phyloP scores from a whole-genome alignment of 2,113 vertebrate genomes.

The Amphilophus citrinellus region DNA sequence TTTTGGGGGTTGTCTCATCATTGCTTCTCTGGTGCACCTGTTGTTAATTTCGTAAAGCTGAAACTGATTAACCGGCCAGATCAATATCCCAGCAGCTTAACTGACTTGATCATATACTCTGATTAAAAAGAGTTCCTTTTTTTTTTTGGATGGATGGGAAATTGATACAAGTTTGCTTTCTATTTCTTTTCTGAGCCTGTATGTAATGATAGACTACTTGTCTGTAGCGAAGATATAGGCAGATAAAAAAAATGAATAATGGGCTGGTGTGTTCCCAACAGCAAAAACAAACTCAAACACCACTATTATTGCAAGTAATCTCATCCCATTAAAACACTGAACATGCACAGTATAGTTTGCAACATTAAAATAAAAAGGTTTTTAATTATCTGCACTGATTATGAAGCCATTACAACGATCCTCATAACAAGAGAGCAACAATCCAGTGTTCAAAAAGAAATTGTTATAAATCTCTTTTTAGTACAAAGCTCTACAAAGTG shows the following conservation, averaged over 20 bases:
- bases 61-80: too few relatives aligned
- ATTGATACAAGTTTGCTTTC: not conserved
- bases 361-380: not conserved
- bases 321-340: slow-evolving; percentile 25
- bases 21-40: too few relatives aligned
- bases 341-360: not conserved
- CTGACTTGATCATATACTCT: too few relatives aligned
- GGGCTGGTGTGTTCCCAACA: not conserved
- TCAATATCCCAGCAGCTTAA: too few relatives aligned
- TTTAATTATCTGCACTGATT: slow-evolving; percentile 12
- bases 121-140: too few relatives aligned
- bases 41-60: too few relatives aligned
- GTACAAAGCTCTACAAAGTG: not conserved
- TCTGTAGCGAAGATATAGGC: not conserved
- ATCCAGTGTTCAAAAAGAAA: not conserved
- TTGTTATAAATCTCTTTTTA: not conserved
- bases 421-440: not conserved
- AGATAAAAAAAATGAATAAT: not conserved
- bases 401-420: slow-evolving; percentile 14
- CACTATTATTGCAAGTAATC: slow-evolving; percentile 38
- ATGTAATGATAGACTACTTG: not conserved
- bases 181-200: not conserved
- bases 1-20: too few relatives aligned
- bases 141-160: not conserved
- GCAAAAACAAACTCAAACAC: slow-evolving; percentile 11